Evolutionary conservation across 2,797 vertebrate species (phyloP).

Genomic region (Babyrousa celebensis): DNA sequence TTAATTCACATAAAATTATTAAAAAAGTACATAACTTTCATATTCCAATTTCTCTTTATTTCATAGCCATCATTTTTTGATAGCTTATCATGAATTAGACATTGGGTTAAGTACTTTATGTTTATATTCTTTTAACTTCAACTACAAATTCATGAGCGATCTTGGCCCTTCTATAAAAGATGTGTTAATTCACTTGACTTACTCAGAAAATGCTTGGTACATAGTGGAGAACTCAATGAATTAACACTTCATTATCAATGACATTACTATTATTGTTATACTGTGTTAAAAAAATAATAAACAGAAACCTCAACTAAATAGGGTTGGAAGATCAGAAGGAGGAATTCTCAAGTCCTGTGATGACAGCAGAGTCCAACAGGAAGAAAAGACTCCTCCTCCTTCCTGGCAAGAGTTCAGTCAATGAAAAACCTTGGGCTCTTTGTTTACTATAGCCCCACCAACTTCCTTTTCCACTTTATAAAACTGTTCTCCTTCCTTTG

Average conservation of each 20-base stretch:
- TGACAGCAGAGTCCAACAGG: not conserved
- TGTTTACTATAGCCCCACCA: not conserved
- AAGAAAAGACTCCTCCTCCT: not conserved
- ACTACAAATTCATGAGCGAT: not conserved
- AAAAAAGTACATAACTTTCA: not conserved
- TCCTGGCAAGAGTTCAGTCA: not conserved
- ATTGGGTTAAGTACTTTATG: not conserved
- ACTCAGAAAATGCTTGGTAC: not conserved
- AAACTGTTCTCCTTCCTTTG: not conserved
- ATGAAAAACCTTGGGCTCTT: not conserved
- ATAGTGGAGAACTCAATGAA: not conserved
- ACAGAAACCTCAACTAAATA: not conserved
- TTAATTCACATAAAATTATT: not conserved
- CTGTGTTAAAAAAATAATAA: not conserved
- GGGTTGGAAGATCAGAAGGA: not conserved
- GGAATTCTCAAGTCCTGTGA: not conserved
- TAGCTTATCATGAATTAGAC: not conserved
- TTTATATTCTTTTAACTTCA: not conserved
- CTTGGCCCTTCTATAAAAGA: not conserved
- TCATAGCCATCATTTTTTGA: not conserved
- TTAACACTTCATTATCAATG: not conserved
- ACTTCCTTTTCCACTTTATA: not conserved
- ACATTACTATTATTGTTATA: not conserved
- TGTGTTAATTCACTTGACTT: not conserved
- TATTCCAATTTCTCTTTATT: not conserved